phyloP scores from a whole-genome alignment of 2,113 vertebrate species.

The Etheostoma cragini region DNA sequence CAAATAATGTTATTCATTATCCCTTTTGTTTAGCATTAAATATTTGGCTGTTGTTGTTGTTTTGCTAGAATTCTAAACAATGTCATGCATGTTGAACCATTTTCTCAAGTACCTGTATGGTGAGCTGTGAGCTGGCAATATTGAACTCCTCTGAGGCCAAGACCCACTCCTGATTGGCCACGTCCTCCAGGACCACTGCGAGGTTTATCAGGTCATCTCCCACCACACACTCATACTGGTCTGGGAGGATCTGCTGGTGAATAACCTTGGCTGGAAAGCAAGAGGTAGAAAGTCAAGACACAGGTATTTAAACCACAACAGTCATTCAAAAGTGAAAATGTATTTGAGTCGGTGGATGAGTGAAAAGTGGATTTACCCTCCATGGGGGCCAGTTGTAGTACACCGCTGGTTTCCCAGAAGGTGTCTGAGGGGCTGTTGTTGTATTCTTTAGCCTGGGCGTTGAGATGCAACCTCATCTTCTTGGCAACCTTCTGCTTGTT shows the following conservation, averaged over 20 bases:
- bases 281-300: background rate
- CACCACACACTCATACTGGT: constrained; percentile 56
- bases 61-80: background rate
- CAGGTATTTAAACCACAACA: background rate
- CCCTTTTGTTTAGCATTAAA: background rate
- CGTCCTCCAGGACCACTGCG: constrained; percentile 80
- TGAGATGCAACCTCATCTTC: constrained; percentile 68
- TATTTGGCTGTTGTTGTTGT: background rate
- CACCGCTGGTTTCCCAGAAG: constrained; percentile 76
- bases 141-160: constrained; percentile 83
- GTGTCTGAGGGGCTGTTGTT: constrained; percentile 73
- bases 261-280: constrained; percentile 67
- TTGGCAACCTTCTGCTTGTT: constrained; percentile 68
- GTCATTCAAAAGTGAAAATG: background rate
- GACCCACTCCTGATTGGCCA: constrained; percentile 56
- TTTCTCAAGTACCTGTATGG: constrained; percentile 71
- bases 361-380: constrained; percentile 69
- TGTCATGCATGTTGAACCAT: background rate
- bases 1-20: background rate
- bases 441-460: constrained; percentile 84
- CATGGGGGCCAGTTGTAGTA: constrained; percentile 63
- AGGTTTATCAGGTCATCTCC: constrained; percentile 81
- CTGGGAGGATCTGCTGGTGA: constrained; percentile 69
- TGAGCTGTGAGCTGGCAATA: constrained; percentile 68
- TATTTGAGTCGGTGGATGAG: background rate